A percentile compares a stretch with the other conserved stretches of the same genome.
Conservation (phyloP, 2,888 invertebrate genomes). For the Platerodrilus igneus region DNA sequence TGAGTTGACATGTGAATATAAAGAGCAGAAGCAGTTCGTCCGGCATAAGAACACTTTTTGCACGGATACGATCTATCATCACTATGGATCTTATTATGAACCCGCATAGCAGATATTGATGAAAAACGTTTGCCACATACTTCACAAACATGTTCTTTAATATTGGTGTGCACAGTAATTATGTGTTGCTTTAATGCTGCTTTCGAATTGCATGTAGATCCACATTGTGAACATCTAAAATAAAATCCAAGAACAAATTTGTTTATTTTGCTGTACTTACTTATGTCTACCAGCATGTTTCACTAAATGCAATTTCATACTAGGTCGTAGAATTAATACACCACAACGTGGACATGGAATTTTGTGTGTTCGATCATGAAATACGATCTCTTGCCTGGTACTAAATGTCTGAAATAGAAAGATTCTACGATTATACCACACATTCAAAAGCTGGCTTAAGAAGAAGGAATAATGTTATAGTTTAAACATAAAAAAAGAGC, state of each 20-base stretch:
- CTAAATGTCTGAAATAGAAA: constrained; percentile 29
- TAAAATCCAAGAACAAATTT: background rate
- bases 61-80: constrained; percentile 36
- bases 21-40: constrained; percentile 38
- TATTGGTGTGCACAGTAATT: constrained; percentile 36
- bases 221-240: constrained; percentile 34
- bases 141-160: constrained; percentile 38
- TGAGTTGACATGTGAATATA: constrained; percentile 40
- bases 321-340: constrained; percentile 33
- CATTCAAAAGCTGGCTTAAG: too few relatives aligned
- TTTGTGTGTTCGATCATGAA: constrained; percentile 34
- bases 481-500: too few relatives aligned
- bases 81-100: constrained; percentile 36
- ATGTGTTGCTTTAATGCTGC: constrained; percentile 35
- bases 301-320: constrained; percentile 36
- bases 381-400: constrained; percentile 30
- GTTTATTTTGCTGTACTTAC: too few relatives aligned
- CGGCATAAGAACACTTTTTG: constrained; percentile 36
- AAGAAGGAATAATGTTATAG: too few relatives aligned
- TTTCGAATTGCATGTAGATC: constrained; percentile 33
- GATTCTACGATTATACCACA: too few relatives aligned
- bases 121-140: constrained; percentile 38
- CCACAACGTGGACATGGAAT: constrained; percentile 35
- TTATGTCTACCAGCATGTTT: constrained; percentile 34
- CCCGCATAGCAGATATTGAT: constrained; percentile 33